Evolutionary conservation across 1,140 invertebrate species (phyloP).

Genomic region (Calephelis virginiensis): DNA sequence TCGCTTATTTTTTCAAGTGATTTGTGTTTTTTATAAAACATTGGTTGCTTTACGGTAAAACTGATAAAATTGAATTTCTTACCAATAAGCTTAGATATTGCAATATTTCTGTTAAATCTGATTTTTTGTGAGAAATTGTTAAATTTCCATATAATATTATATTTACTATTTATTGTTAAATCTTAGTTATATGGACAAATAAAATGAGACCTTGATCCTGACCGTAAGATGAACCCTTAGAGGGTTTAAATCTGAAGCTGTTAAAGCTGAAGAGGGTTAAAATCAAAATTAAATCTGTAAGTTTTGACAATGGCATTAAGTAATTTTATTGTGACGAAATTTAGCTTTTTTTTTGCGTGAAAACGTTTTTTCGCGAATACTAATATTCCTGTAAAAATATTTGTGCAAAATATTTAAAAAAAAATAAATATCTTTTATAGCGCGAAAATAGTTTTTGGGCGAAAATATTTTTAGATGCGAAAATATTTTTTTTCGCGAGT

Average conservation of each 20-base stretch:
- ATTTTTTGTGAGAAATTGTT: not conserved
- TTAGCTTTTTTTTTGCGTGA: too few relatives aligned
- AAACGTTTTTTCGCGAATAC: too few relatives aligned
- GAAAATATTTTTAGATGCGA: not conserved
- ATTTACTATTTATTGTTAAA: not conserved
- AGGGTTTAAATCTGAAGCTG: too few relatives aligned
- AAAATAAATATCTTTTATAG: not conserved
- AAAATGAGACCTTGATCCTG: not conserved
- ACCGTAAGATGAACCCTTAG: too few relatives aligned
- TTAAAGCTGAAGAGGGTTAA: too few relatives aligned
- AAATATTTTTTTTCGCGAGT: not conserved
- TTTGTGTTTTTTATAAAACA: too few relatives aligned
- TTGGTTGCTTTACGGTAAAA: too few relatives aligned
- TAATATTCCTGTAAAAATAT: too few relatives aligned
- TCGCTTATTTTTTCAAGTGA: too few relatives aligned
- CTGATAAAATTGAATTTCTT: not conserved
- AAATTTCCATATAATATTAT: conserved; percentile 5
- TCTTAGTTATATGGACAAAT: not conserved
- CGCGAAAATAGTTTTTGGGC: not conserved
- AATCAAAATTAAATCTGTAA: too few relatives aligned
- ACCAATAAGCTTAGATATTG: conserved; percentile 3
- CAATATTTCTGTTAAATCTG: not conserved
- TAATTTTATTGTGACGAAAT: too few relatives aligned
- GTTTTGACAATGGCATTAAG: too few relatives aligned
- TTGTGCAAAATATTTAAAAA: not conserved